Conservation (phyloP, 2,888 invertebrate species). For the Idaea dimidiata region DNA sequence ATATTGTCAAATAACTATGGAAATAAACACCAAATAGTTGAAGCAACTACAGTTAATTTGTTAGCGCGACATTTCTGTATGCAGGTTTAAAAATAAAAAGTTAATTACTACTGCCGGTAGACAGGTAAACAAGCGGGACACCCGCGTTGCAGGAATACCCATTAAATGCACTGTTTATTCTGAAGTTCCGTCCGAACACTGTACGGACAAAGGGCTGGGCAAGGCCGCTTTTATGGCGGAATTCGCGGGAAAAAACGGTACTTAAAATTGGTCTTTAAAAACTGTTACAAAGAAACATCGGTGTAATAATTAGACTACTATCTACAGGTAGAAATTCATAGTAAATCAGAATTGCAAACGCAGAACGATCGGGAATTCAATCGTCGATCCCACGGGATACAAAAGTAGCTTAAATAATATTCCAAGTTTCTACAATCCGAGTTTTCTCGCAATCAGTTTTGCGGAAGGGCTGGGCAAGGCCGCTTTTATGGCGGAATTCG, state of each 20-base stretch:
- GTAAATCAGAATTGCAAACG: too few species aligned
- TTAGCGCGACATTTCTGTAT: not conserved
- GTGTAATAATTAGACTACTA: too few species aligned
- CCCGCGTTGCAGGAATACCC: conserved; percentile 43
- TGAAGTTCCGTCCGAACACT: not conserved
- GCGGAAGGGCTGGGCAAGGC: not conserved
- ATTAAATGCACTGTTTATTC: conserved; percentile 7
- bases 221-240: not conserved
- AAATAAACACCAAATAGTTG: not conserved
- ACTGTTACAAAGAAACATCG: conserved; percentile 4
- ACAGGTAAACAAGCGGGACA: conserved; percentile 61
- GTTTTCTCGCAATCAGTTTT: too few species aligned
- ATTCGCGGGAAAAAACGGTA: conserved; percentile 1
- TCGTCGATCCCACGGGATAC: too few species aligned
- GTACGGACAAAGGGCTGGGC: not conserved
- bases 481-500: not conserved
- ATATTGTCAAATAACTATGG: not conserved
- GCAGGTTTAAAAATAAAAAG: conserved; percentile 49
- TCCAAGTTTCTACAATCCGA: too few species aligned
- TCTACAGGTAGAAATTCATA: too few species aligned
- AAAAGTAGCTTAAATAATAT: too few species aligned
- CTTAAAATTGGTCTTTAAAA: conserved; percentile 18
- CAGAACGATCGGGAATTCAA: too few species aligned
- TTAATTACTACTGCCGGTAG: conserved; percentile 51
- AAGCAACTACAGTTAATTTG: not conserved